phyloP scores from a whole-genome alignment of 1,140 invertebrate species.

The Zaprionus lachaisei region DNA sequence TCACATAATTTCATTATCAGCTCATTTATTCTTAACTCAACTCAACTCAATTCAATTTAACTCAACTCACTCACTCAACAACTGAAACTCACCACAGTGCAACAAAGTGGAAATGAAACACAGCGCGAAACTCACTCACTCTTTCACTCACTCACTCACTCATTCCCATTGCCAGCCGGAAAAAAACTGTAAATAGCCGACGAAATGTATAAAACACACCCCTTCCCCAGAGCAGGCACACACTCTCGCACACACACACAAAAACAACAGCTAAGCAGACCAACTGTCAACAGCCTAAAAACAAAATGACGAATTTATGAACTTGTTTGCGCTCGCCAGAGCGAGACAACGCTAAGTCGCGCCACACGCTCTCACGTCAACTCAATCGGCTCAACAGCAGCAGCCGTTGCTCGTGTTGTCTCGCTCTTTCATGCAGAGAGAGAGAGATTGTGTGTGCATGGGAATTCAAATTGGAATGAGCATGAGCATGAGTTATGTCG shows the following conservation, averaged over 20 bases:
- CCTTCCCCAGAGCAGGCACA: constrained; percentile 24
- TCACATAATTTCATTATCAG: not conserved
- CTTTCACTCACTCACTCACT: constrained; percentile 18
- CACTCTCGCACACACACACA: constrained; percentile 23
- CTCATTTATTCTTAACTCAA: constrained; percentile 8
- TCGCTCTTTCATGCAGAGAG: constrained; percentile 24
- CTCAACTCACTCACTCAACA: constrained; percentile 31
- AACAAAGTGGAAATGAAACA: constrained; percentile 52
- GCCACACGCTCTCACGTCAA: constrained; percentile 31
- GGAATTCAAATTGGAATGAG: constrained; percentile 75
- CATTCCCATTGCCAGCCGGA: constrained; percentile 17
- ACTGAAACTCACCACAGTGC: constrained; percentile 15
- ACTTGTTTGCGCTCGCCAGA: constrained; percentile 62
- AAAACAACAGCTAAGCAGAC: constrained; percentile 53
- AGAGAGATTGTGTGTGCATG: constrained; percentile 55
- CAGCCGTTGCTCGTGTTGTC: constrained; percentile 16
- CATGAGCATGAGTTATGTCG: constrained; percentile 66
- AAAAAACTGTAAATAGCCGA: constrained; percentile 56
- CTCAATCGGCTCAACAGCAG: constrained; percentile 39
- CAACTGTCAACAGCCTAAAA: constrained; percentile 82
- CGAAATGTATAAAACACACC: constrained; percentile 63
- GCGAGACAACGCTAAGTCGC: constrained; percentile 43
- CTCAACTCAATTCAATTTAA: constrained; percentile 30
- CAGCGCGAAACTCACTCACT: not conserved
- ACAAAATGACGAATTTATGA: constrained; percentile 84